Evolutionary conservation across 2,888 invertebrate genomes (phyloP), one percentile per base, ranked within the genome.

Genomic region (Hemicrepidius hirtus): DNA sequence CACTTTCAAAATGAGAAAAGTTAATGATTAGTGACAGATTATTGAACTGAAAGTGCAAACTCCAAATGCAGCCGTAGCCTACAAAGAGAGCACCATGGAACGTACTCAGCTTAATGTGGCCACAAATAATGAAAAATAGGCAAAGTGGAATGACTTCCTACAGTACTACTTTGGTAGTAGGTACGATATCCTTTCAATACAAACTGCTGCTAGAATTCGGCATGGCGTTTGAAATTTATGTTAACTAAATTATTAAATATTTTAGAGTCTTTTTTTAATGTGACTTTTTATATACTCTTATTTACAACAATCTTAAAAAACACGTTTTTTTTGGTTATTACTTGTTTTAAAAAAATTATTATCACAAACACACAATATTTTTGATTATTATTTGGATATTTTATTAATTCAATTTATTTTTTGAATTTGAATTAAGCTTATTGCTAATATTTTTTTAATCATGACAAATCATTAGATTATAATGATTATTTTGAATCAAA

Each of bases 71-170:
- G 4, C 20, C 1, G 21, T 4, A 24, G 18, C 24, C 9, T n/a
- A 3, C 13, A 78, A 75, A 63, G 63, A 64, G 80, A 81, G 77
- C 78, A 82, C 81, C 82, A 82, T 83, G 84, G 84, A 85, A 85
- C 85, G 79, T 85, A 86, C 85, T 85, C 84, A 82, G 82, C 79
- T 80, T 79, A 80, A 75, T 78, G 82, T 80, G 74, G 76, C 81
- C 76, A 72, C 70, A 20, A 37, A 32, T 35, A 9, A 37, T 4
- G 24, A 3, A 57, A 7, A 37, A 57, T 0, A 3, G n/a, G 37
- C 57, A 57, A 37, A 50, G 21, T 55, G 32, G 55, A 55, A 55
- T 55, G 35, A 18, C 32, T 55, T 28, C 16, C 35, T 28, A 28
- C n/a, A 53, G 1, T 37, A 35, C 37, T 24, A 55, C n/a, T n/a